Percentiles rank a stretch among this genome's conserved stretches.
phyloP scores from a whole-genome alignment of 2,888 invertebrate genomes.

The Ariolimax columbianus region DNA sequence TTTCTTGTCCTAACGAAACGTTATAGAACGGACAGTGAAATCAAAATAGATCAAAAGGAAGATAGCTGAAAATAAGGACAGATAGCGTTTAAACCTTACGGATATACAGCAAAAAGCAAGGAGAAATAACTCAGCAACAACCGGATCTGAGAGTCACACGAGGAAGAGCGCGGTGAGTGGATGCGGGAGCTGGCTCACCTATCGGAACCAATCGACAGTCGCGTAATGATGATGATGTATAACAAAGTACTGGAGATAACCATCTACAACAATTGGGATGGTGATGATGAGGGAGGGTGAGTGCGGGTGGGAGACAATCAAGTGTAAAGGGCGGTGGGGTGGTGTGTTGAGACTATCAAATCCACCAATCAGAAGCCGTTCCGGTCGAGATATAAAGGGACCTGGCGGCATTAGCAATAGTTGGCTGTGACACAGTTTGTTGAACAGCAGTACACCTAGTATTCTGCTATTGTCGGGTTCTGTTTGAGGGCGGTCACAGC shows the following conservation, averaged over 20 bases:
- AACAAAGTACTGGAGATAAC: neutral
- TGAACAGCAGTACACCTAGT: neutral
- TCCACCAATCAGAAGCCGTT: conserved; percentile 41
- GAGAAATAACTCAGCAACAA: no score
- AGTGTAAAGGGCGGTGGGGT: neutral
- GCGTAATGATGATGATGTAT: neutral
- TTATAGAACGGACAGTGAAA: no score
- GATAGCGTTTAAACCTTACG: no score
- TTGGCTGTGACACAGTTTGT: conserved; percentile 17
- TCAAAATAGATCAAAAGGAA: no score
- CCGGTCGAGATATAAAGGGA: conserved; percentile 42
- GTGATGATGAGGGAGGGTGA: no score
- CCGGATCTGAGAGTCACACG: no score
- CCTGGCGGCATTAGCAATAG: conserved; percentile 30
- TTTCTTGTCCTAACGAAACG: no score
- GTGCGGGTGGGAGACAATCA: no score
- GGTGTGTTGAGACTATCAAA: neutral
- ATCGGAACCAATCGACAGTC: neutral
- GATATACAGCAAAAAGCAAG: no score
- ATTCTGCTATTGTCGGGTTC: conserved; percentile 16
- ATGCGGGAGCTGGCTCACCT: no score
- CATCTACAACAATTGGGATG: neutral
- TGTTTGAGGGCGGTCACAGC: neutral
- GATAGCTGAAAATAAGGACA: no score
- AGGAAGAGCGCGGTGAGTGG: no score